Evolutionary conservation across 2,797 vertebrate species (phyloP).

Genomic region (Mormyrus hasselquistii): DNA sequence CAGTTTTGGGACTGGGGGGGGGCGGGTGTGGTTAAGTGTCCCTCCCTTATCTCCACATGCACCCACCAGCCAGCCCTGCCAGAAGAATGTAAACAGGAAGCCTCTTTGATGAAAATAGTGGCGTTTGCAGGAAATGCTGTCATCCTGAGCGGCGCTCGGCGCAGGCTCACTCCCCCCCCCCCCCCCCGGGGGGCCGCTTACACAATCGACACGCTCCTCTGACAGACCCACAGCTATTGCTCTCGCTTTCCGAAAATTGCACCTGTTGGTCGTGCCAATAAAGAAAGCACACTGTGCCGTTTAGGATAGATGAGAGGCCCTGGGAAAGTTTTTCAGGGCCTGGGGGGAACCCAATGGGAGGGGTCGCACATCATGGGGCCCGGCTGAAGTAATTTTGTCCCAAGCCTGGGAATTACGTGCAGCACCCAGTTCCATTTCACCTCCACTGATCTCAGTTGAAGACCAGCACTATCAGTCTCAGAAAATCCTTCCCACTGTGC

Average conservation of each 20-base stretch:
- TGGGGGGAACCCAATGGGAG: not conserved
- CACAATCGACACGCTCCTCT: not conserved
- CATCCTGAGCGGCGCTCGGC: conserved; percentile 8
- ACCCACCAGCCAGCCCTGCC: conserved; percentile 22
- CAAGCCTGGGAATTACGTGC: not conserved
- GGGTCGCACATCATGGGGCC: not conserved
- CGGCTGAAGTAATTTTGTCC: not conserved
- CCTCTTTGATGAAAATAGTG: conserved; percentile 38
- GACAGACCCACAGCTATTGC: not conserved
- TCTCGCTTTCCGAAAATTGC: not conserved
- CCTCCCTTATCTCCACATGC: conserved; percentile 27
- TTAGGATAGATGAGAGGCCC: not conserved
- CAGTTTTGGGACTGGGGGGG: not conserved
- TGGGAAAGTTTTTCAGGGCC: not conserved
- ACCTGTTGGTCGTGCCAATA: not conserved
- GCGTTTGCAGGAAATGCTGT: conserved; percentile 37
- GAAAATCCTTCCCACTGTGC: not conserved
- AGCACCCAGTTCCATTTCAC: too few species aligned
- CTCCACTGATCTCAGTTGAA: not conserved
- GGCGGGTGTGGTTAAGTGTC: not conserved
- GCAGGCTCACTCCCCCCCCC: not conserved
- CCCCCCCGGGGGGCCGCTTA: not conserved
- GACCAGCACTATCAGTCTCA: not conserved
- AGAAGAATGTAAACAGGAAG: conserved; percentile 46
- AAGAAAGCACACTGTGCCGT: not conserved